A percentile compares a stretch with the other conserved stretches of the same genome.
These are phyloP conservation scores for Trimorus sp. DNA, from an alignment of 2,888 invertebrate species.

Conservation along the genomic window DNA sequence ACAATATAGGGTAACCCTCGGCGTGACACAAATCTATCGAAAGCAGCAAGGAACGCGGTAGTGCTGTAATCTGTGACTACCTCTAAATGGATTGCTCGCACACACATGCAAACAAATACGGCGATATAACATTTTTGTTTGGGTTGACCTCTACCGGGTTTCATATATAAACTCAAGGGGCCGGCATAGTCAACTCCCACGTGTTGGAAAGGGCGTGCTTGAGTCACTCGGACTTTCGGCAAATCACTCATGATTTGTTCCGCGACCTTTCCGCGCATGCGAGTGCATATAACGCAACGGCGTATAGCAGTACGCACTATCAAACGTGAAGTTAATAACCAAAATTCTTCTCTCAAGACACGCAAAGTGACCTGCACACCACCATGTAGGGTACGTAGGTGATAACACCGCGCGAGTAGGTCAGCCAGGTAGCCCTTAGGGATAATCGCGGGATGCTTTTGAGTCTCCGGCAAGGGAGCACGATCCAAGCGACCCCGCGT, in stretches of 20 bases:
- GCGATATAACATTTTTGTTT: slow-evolving; percentile 13
- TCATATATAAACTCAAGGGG: slow-evolving; percentile 50
- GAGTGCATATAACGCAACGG: neutral
- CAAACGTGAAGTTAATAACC: neutral
- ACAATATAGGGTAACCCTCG: slow-evolving; percentile 22
- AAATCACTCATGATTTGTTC: slow-evolving; percentile 25
- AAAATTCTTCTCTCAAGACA: slow-evolving; percentile 18
- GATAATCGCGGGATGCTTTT: slow-evolving; percentile 13
- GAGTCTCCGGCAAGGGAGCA: neutral
- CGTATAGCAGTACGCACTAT: neutral
- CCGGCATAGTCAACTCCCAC: slow-evolving; percentile 70
- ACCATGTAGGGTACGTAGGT: slow-evolving; percentile 6
- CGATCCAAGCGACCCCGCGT: slow-evolving; percentile 4
- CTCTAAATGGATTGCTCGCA: slow-evolving; percentile 14
- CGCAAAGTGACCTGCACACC: slow-evolving; percentile 27
- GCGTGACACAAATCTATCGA: slow-evolving; percentile 18
- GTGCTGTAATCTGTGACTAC: slow-evolving; percentile 13
- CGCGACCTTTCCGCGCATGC: neutral
- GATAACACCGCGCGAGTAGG: slow-evolving; percentile 1
- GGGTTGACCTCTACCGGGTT: slow-evolving; percentile 56
- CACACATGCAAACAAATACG: slow-evolving; percentile 24
- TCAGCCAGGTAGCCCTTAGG: neutral
- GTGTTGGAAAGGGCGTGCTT: slow-evolving; percentile 41
- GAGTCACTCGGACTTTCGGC: neutral
- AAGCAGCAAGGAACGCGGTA: slow-evolving; percentile 6